These are phyloP conservation scores for Dryobotodes eremita DNA, from an alignment of 2,888 invertebrate genomes.

Conservation along the genomic window DNA sequence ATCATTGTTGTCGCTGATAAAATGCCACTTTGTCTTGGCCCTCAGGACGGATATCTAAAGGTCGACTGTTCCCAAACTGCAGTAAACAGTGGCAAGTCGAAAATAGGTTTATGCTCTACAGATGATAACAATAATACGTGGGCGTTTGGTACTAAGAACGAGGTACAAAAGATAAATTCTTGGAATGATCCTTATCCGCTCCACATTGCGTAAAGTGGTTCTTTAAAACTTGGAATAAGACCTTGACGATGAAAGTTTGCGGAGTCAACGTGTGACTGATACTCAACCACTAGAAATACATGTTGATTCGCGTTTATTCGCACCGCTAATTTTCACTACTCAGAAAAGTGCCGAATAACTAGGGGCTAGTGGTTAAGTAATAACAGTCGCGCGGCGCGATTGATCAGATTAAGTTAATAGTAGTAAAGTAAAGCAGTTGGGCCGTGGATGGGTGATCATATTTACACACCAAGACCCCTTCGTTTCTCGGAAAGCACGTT, in stretches of 20 bases:
- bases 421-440: too few species aligned
- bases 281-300: background rate
- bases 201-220: constrained; percentile 8
- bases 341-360: too few species aligned
- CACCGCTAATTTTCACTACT: background rate
- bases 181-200: constrained; percentile 3
- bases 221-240: constrained; percentile 1
- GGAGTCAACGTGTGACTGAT: background rate
- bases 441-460: too few species aligned
- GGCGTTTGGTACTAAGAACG: background rate
- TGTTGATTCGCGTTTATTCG: background rate
- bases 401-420: too few species aligned
- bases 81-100: background rate
- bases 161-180: background rate
- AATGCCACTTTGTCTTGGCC: background rate
- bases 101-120: background rate
- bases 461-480: too few species aligned
- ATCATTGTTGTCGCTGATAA: background rate
- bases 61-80: background rate
- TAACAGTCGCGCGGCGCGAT: too few species aligned
- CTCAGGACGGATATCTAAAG: too few species aligned
- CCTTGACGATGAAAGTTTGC: constrained; percentile 6
- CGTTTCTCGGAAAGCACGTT: too few species aligned
- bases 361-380: too few species aligned
- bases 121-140: background rate